Conservation (phyloP, 2,888 invertebrate species). For the Rhagonycha fulva region DNA sequence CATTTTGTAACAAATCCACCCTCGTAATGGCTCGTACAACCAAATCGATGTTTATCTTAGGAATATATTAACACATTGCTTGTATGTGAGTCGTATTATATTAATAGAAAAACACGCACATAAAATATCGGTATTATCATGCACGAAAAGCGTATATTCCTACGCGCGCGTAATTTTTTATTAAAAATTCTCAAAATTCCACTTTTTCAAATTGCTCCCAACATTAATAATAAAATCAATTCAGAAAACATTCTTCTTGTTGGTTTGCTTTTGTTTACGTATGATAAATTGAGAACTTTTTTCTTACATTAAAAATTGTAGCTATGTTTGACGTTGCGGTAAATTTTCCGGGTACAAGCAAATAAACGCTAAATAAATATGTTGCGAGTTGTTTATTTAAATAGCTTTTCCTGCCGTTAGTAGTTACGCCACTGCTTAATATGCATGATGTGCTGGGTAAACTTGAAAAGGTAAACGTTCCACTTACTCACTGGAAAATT, state of each 20-base stretch:
- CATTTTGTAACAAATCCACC: constrained; percentile 5
- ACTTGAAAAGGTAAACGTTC: not conserved
- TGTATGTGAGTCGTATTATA: constrained; percentile 9
- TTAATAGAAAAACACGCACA: constrained; percentile 29
- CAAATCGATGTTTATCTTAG: constrained; percentile 19
- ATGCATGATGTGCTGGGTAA: not conserved
- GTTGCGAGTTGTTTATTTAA: not conserved
- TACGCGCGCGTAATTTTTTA: not conserved
- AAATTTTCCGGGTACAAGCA: not conserved
- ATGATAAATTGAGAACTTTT: not conserved
- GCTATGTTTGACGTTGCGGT: not conserved
- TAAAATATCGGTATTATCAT: not conserved
- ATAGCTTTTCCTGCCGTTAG: not conserved
- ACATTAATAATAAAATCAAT: not conserved
- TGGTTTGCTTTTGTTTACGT: not conserved
- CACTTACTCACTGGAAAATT: not conserved
- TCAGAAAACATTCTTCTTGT: not conserved
- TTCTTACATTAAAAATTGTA: not conserved
- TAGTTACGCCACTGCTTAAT: not conserved
- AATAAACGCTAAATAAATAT: not conserved
- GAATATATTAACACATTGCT: constrained; percentile 25
- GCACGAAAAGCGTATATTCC: not conserved
- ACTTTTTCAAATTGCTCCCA: not conserved
- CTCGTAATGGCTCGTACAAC: constrained; percentile 14
- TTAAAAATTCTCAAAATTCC: not conserved